Percentiles rank a stretch among this genome's conserved stretches.
phyloP scores from a whole-genome alignment of 2,113 vertebrate genomes.

The Ciconia maguari region DNA sequence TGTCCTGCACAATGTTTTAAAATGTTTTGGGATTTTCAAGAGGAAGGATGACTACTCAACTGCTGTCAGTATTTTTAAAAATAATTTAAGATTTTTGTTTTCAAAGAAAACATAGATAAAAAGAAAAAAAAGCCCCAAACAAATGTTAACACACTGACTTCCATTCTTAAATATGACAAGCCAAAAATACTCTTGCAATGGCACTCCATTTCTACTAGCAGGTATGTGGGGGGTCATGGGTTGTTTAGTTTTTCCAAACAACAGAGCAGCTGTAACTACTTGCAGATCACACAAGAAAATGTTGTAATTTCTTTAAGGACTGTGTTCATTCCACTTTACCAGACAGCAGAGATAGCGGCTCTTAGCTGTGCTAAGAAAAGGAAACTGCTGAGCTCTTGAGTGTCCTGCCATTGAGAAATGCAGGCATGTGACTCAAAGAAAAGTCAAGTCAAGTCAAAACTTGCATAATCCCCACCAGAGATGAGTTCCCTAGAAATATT shows the following conservation, averaged over 20 bases:
- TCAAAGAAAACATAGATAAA: neutral
- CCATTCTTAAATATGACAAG: neutral
- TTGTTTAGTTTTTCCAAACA: neutral
- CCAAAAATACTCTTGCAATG: neutral
- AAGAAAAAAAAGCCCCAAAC: neutral
- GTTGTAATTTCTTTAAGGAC: neutral
- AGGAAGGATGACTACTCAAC: neutral
- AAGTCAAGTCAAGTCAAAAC: neutral
- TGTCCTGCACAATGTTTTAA: neutral
- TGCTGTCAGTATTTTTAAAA: neutral
- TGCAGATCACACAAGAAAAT: neutral
- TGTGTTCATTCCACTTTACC: neutral
- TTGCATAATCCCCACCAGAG: neutral
- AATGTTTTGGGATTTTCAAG: neutral
- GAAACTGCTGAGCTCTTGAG: neutral
- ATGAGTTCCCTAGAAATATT: neutral
- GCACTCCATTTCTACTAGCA: neutral
- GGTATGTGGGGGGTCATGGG: neutral
- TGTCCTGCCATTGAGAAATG: neutral
- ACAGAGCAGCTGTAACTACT: neutral
- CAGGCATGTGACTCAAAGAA: neutral
- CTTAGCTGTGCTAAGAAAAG: neutral
- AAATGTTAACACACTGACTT: neutral
- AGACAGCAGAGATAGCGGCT: neutral
- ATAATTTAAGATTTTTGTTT: neutral